A percentile compares a stretch with the other conserved stretches of the same genome.
These are phyloP conservation scores for Amia ocellicauda DNA, from an alignment of 2,113 vertebrate genomes.

Conservation along the genomic window DNA sequence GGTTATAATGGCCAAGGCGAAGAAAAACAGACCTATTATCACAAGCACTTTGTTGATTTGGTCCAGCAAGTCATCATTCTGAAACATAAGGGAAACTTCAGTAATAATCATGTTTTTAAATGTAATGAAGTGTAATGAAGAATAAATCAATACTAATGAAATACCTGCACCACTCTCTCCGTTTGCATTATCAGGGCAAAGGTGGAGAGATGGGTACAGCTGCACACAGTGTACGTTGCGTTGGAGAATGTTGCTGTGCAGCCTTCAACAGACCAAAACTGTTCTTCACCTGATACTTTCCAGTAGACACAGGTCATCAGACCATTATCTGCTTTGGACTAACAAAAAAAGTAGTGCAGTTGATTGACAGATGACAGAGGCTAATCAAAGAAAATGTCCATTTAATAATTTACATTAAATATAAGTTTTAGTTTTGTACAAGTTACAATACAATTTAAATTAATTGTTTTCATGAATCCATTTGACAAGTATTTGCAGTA, in stretches of 20 bases:
- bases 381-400: neutral
- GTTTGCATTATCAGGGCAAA: slow-evolving; percentile 70
- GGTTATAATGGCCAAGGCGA: slow-evolving; percentile 67
- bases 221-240: slow-evolving; percentile 54
- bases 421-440: too few species aligned
- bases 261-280: slow-evolving; percentile 56
- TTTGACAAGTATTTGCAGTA: too few species aligned
- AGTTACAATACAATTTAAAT: too few species aligned
- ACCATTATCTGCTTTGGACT: slow-evolving; percentile 33
- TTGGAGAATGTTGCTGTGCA: slow-evolving; percentile 39
- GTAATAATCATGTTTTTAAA: too few species aligned
- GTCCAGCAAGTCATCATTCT: slow-evolving; percentile 31
- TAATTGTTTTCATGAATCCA: too few species aligned
- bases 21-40: slow-evolving; percentile 61
- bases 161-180: slow-evolving; percentile 32
- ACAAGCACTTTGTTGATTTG: slow-evolving; percentile 67
- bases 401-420: too few species aligned
- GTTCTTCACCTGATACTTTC: slow-evolving; percentile 18
- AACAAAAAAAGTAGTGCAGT: neutral
- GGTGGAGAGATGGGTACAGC: slow-evolving; percentile 62
- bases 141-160: neutral
- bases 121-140: too few species aligned
- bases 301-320: slow-evolving; percentile 64
- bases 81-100: neutral
- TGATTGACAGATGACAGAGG: neutral